Evolutionary conservation across 2,113 vertebrate genomes (phyloP).

Genomic region (Callionymus lyra): DNA sequence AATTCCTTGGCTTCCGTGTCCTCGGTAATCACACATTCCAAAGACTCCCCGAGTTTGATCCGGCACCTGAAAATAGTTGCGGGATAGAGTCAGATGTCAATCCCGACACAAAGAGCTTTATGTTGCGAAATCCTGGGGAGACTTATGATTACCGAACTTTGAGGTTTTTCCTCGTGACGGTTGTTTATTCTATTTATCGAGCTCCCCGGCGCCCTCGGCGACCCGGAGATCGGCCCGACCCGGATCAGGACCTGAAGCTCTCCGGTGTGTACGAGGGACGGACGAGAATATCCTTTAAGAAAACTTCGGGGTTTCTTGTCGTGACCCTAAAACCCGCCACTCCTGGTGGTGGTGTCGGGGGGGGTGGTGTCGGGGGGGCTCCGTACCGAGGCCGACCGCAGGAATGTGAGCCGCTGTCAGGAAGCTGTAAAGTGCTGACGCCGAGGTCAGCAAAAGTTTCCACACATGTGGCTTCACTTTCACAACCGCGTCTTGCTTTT

Average conservation of each 20-base stretch:
- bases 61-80: conserved; percentile 6
- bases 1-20: no score
- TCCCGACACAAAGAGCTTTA: conserved; percentile 6
- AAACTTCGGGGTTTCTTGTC: conserved; percentile 39
- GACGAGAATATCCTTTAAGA: conserved; percentile 59
- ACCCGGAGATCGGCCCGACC: not conserved
- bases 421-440: conserved; percentile 66
- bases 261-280: no score
- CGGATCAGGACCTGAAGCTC: no score
- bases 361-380: conserved; percentile 11
- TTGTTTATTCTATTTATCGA: conserved; percentile 13
- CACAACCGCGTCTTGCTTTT: conserved; percentile 39
- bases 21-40: no score
- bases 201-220: no score
- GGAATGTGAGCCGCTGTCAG: conserved; percentile 60
- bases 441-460: conserved; percentile 56
- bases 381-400: conserved; percentile 40
- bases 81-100: conserved; percentile 3
- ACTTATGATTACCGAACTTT: conserved; percentile 3
- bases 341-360: conserved; percentile 39
- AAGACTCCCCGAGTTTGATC: no score
- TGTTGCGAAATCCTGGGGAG: conserved; percentile 13
- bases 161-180: conserved; percentile 23
- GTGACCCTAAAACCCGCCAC: conserved; percentile 23
- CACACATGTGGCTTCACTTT: conserved; percentile 65